phyloP scores from a whole-genome alignment of 2,797 vertebrate genomes.

The Kryptolebias ocellatus region DNA sequence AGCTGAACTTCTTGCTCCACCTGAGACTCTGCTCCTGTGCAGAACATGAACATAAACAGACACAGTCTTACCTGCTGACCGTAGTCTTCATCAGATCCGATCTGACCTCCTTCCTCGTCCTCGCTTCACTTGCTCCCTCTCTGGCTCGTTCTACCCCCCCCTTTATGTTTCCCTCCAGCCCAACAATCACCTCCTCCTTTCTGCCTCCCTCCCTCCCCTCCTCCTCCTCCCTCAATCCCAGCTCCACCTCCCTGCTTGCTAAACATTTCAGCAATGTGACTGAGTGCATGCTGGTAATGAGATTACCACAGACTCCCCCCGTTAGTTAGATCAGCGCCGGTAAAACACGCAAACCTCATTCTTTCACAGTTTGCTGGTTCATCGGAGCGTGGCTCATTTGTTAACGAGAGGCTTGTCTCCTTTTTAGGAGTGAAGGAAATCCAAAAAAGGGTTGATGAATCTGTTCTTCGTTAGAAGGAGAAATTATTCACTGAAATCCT shows the following conservation, averaged over 20 bases:
- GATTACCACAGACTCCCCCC: slow-evolving; percentile 12
- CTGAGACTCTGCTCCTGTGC: background rate
- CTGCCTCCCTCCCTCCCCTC: slow-evolving; percentile 36
- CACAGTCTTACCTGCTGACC: slow-evolving; percentile 52
- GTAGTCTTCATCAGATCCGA: slow-evolving; percentile 2
- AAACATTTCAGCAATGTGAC: slow-evolving; percentile 29
- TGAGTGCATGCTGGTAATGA: slow-evolving; percentile 18
- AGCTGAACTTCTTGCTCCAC: background rate
- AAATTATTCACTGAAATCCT: background rate
- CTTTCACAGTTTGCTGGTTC: slow-evolving; percentile 6
- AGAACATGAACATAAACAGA: background rate
- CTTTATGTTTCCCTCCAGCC: slow-evolving; percentile 44
- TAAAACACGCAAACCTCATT: slow-evolving; percentile 29
- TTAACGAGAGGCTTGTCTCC: slow-evolving; percentile 52
- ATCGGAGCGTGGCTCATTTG: slow-evolving; percentile 34
- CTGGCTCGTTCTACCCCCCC: slow-evolving; percentile 22
- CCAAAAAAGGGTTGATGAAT: slow-evolving; percentile 1
- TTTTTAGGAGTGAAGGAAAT: slow-evolving; percentile 34
- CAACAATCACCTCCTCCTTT: slow-evolving; percentile 72
- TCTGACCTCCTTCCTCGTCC: slow-evolving; percentile 16
- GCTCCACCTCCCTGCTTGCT: slow-evolving; percentile 57
- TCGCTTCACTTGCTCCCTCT: slow-evolving; percentile 46
- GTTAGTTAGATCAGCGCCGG: slow-evolving; percentile 28
- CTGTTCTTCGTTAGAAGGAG: slow-evolving; percentile 19
- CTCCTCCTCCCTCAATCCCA: slow-evolving; percentile 19